Percentiles rank a stretch among this genome's conserved stretches.
Conservation (phyloP, 1,140 invertebrate species). For the Zaprionus camerounensis region DNA sequence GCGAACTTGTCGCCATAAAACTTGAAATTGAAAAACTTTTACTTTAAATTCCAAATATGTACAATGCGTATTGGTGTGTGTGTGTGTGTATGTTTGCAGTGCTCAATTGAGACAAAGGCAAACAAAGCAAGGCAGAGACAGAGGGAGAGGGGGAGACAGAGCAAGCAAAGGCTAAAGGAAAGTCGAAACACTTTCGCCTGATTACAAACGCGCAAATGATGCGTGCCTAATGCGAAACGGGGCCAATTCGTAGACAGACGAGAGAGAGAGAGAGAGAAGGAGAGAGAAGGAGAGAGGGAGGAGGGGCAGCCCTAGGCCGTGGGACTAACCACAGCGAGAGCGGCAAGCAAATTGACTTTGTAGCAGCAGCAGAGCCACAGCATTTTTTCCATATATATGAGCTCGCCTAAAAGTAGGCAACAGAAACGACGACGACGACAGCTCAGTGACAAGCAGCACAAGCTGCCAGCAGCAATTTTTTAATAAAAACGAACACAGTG, state of each 20-base stretch:
- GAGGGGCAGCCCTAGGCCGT: background rate
- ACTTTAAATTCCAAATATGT: constrained; percentile 70
- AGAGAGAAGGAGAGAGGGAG: constrained; percentile 19
- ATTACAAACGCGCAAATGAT: constrained; percentile 82
- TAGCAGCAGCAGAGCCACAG: constrained; percentile 29
- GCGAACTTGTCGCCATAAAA: constrained; percentile 76
- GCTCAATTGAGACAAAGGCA: constrained; percentile 64
- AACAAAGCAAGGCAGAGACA: constrained; percentile 17
- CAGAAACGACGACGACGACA: constrained; percentile 32
- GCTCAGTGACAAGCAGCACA: constrained; percentile 73
- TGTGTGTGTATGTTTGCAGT: constrained; percentile 21
- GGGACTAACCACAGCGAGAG: constrained; percentile 52
- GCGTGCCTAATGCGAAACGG: constrained; percentile 74
- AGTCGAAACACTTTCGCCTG: constrained; percentile 79
- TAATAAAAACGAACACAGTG: constrained; percentile 60
- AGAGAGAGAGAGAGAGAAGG: constrained; percentile 18
- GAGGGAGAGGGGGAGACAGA: constrained; percentile 7
- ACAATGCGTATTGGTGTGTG: constrained; percentile 30
- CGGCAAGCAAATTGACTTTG: constrained; percentile 49
- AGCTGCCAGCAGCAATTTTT: constrained; percentile 72
- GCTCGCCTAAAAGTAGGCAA: constrained; percentile 65
- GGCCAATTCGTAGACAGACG: constrained; percentile 42
- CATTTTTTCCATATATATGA: constrained; percentile 51
- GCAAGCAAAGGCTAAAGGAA: constrained; percentile 39
- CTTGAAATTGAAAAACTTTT: constrained; percentile 82